Percentiles rank a stretch among this genome's conserved stretches.
Evolutionary conservation across 2,113 vertebrate species (phyloP).

Genomic region (Myrmophylax atrothorax): DNA sequence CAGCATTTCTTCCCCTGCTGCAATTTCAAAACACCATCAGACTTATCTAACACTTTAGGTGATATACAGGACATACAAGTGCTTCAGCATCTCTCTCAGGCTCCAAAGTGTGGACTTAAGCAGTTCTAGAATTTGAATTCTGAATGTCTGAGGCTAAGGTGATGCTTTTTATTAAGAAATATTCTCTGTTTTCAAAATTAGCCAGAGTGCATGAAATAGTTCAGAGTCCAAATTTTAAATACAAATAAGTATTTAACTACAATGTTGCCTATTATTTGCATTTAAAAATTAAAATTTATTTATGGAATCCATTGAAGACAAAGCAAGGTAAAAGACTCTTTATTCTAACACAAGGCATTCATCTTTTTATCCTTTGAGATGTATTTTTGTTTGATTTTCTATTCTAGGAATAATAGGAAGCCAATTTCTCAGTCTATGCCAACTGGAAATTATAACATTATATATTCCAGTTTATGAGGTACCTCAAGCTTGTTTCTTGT

Average conservation of each 20-base stretch:
- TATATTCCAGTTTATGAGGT: neutral
- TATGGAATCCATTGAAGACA: neutral
- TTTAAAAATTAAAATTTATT: neutral
- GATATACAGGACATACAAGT: neutral
- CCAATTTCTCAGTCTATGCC: neutral
- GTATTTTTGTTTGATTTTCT: neutral
- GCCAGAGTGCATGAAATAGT: neutral
- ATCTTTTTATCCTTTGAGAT: neutral
- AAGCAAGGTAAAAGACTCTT: neutral
- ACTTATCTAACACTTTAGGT: neutral
- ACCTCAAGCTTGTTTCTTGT: neutral
- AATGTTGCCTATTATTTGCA: neutral
- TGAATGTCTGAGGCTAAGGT: neutral
- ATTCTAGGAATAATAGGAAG: neutral
- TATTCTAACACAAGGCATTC: neutral
- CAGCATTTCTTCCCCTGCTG: neutral
- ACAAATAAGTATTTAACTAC: neutral
- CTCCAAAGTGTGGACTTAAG: neutral
- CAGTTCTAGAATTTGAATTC: neutral
- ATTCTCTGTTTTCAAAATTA: neutral
- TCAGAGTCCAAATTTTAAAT: neutral
- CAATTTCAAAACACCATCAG: neutral
- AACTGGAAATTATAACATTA: neutral
- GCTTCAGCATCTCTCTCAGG: neutral
- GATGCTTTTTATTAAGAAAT: neutral